Base-by-base conservation (phyloP, 2,113 vertebrate genomes). In the Scophthalmus maximus region DNA sequence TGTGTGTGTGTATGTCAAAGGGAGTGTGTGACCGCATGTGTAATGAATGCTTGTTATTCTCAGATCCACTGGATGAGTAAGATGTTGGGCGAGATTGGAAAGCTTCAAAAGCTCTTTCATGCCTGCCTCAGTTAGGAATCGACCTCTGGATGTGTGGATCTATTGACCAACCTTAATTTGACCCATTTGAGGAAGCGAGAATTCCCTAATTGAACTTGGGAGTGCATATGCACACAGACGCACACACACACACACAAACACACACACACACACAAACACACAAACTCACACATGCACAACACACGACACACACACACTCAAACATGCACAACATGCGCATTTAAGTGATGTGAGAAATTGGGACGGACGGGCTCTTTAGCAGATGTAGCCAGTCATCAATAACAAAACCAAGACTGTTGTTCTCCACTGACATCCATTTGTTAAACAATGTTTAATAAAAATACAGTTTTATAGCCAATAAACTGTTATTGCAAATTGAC, bases 101-200 rank as follows among this genome's bases (percentile, higher is more conserved):
- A 0, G 9, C 76, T 79, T 86, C 69, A 69, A 51, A 84, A 58
- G 73, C 66, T 0, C 68, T 79, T 81, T 81, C 49, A 69, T 76
- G 70, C 55, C 60, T 30, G 58, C 56, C 44, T 73, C 64, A 36
- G 53, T 56, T 27, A 34, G 69, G 73, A 69, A 76, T 82, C 42
- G 68, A 81, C 75, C 58, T 59, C 59, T 32, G 46, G 30, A 50
- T 74, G 52, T 22, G 61, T 18, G 0, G 61, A 82, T 76, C 51
- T 17, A 76, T 84, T 50, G 63, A 42, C 36, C 52, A 26, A 36
- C 67, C 57, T 55, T 79, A 59, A 81, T 76, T 65, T 76, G 56
- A 53, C 55, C 69, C 60, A 55, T 80, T 70, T 57, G 22, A 46
- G 1, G 14, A 73, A 69, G 36, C 38, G 18, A 64, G 58, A 53